Conservation (phyloP, 23 tunicate genomes). For the Clavelina lepadiformis region DNA sequence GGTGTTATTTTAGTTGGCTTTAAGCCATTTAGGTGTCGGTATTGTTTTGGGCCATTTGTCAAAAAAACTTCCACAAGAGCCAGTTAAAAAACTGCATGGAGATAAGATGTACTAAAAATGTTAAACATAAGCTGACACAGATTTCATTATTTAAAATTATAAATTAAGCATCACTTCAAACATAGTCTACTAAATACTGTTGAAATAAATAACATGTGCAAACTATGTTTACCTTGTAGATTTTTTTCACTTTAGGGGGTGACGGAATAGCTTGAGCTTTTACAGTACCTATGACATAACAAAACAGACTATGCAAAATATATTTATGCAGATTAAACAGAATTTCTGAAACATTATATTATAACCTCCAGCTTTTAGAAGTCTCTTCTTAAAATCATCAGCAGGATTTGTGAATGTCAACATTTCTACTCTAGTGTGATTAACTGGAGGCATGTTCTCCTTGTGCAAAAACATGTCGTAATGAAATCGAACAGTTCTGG, state of each 20-base stretch:
- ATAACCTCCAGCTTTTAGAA: constrained; percentile 67
- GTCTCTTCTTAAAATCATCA: constrained; percentile 70
- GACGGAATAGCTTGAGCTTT: neutral
- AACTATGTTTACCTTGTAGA: too few species aligned
- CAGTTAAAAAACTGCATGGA: too few species aligned
- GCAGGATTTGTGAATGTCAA: constrained; percentile 78
- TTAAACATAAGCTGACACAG: too few species aligned
- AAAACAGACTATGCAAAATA: neutral
- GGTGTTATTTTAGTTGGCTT: too few species aligned
- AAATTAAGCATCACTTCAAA: too few species aligned
- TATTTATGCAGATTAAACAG: neutral
- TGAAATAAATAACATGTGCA: too few species aligned
- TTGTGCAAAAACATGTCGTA: constrained; percentile 74
- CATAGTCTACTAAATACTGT: too few species aligned
- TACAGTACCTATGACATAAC: neutral
- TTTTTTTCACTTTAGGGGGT: constrained; percentile 15
- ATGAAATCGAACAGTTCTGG: constrained; percentile 63
- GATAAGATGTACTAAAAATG: too few species aligned
- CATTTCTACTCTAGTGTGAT: constrained; percentile 86
- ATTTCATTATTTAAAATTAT: too few species aligned
- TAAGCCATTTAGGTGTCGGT: too few species aligned
- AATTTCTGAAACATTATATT: neutral
- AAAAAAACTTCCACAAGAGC: too few species aligned
- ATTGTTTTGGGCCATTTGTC: too few species aligned
- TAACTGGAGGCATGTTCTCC: constrained; percentile 89